Evolutionary conservation across 2,113 vertebrate genomes (phyloP).

Genomic region (Chiloscyllium plagiosum): DNA sequence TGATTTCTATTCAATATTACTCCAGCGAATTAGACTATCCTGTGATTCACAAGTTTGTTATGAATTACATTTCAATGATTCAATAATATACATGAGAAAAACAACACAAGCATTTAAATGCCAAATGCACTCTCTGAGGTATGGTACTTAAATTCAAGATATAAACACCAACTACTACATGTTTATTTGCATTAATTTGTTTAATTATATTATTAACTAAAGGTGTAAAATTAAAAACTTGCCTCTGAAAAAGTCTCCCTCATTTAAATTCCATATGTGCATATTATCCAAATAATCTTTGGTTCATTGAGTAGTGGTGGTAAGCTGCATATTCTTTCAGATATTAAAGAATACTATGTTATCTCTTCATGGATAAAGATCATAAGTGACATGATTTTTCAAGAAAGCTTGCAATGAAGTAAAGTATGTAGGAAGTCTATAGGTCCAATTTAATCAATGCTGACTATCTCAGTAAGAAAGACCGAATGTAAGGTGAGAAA

Average conservation of each 20-base stretch:
- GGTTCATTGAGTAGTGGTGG: neutral
- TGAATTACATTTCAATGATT: neutral
- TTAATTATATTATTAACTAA: neutral
- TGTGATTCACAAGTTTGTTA: neutral
- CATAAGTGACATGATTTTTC: neutral
- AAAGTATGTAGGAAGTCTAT: too few species aligned
- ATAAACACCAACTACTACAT: neutral
- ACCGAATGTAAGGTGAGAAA: neutral
- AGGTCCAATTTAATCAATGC: too few species aligned
- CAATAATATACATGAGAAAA: neutral
- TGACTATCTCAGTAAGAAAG: neutral
- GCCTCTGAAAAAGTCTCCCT: neutral
- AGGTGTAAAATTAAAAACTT: neutral
- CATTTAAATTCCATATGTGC: neutral
- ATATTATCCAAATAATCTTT: neutral
- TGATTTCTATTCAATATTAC: constrained; percentile 12
- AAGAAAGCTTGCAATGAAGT: neutral
- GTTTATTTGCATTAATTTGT: neutral
- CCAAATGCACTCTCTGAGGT: neutral
- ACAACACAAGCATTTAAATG: neutral
- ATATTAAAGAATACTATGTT: neutral
- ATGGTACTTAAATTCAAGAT: neutral
- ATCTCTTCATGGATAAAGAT: neutral
- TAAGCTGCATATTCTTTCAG: neutral
- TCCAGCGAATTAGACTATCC: neutral